A percentile compares a stretch with the other conserved stretches of the same genome.
phyloP scores from a whole-genome alignment of 2,113 vertebrate genomes.

The Leptobrachium leishanense region DNA sequence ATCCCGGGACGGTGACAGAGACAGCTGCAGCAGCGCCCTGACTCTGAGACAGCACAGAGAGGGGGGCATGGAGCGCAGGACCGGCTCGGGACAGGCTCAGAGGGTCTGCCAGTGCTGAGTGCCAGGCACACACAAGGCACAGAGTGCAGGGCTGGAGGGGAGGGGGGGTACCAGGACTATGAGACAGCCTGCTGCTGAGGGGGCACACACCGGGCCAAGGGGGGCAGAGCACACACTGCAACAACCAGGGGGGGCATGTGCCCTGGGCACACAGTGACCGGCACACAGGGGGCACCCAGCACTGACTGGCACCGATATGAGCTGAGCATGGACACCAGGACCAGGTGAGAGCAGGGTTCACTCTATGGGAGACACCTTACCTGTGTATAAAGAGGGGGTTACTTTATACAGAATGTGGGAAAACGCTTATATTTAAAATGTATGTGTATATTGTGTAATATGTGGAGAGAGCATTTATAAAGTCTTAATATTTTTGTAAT shows the following conservation, averaged over 20 bases:
- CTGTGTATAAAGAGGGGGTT: too few relatives aligned
- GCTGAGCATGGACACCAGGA: constrained; percentile 44
- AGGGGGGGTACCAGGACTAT: too few relatives aligned
- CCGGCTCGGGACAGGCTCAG: background rate
- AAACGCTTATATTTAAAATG: too few relatives aligned
- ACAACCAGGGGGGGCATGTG: background rate
- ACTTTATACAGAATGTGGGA: too few relatives aligned
- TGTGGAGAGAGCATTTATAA: too few relatives aligned
- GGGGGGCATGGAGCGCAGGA: background rate
- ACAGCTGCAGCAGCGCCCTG: background rate
- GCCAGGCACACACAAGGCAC: too few relatives aligned
- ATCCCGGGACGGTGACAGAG: background rate
- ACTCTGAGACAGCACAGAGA: background rate
- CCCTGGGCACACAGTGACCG: background rate
- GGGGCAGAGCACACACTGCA: background rate
- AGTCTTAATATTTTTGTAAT: too few relatives aligned
- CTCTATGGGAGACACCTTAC: too few relatives aligned
- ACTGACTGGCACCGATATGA: constrained; percentile 20
- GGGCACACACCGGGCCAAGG: background rate
- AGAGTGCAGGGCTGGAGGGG: too few relatives aligned
- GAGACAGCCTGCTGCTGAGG: background rate
- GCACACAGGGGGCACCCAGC: background rate
- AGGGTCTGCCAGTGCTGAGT: background rate
- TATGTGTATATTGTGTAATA: too few relatives aligned
- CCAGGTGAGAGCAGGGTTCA: constrained; percentile 32